phyloP scores from a whole-genome alignment of 2,113 vertebrate genomes.

The Odobenus rosmarus region DNA sequence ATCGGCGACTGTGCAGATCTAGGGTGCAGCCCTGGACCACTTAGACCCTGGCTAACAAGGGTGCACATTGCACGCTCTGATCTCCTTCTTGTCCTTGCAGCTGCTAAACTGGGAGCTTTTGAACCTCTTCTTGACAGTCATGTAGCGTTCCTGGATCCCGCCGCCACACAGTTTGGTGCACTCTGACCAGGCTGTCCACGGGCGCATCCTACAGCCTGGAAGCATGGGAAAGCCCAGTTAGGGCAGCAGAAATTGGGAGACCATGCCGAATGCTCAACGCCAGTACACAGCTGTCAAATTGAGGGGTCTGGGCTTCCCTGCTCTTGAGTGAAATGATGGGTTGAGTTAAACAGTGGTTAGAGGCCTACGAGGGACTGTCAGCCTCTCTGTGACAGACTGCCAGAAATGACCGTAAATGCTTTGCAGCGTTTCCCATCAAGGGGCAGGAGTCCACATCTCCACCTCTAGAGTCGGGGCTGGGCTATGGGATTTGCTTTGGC shows the following conservation, averaged over 20 bases:
- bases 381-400: background rate
- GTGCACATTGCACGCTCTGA: conserved; percentile 97
- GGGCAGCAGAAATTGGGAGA: background rate
- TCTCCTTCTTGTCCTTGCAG: conserved; percentile 99
- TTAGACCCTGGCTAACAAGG: conserved; percentile 91
- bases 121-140: conserved; percentile 97
- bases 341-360: background rate
- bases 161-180: conserved; percentile 96
- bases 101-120: conserved; percentile 95
- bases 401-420: background rate
- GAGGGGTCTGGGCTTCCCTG: background rate
- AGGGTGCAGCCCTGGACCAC: conserved; percentile 84
- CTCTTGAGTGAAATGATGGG: background rate
- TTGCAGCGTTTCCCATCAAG: background rate
- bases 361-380: background rate
- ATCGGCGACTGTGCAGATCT: conserved; percentile 85
- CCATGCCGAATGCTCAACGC: background rate
- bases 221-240: conserved; percentile 36
- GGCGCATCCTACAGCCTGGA: conserved; percentile 96
- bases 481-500: background rate
- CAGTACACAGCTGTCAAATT: background rate
- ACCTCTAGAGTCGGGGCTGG: background rate
- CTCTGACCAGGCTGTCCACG: conserved; percentile 97
- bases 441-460: background rate
- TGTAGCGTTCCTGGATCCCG: conserved; percentile 97